Percentiles rank a stretch among this genome's conserved stretches.
Evolutionary conservation across 2,797 vertebrate species (phyloP).

Genomic region (Anabacerthia variegaticeps): DNA sequence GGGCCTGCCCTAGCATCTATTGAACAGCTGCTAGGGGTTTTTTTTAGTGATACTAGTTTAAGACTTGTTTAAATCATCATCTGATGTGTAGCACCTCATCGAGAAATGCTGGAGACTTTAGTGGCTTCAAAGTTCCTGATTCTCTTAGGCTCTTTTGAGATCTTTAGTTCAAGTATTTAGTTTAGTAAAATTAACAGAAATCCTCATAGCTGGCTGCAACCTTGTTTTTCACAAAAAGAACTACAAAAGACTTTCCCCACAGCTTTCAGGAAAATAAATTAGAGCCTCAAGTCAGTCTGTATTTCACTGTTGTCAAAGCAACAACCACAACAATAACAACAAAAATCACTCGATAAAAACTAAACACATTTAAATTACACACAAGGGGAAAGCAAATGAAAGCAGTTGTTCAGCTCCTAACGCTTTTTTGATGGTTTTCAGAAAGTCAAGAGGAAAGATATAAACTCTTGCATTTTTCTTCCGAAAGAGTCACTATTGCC

Average conservation of each 20-base stretch:
- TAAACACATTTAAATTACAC: neutral
- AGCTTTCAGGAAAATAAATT: neutral
- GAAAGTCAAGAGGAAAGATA: neutral
- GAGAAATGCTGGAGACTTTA: neutral
- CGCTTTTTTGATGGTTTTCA: neutral
- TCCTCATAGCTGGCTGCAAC: neutral
- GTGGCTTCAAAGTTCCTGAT: neutral
- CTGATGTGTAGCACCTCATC: neutral
- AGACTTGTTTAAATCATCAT: constrained; percentile 48
- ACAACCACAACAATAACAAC: neutral
- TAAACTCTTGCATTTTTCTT: neutral
- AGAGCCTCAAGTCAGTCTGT: neutral
- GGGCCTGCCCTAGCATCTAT: constrained; percentile 65
- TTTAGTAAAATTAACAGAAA: neutral
- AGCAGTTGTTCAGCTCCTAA: neutral
- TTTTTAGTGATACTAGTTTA: constrained; percentile 56
- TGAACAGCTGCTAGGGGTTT: constrained; percentile 65
- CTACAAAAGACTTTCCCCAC: neutral
- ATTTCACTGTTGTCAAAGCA: neutral
- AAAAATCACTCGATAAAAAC: neutral
- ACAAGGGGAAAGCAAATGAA: neutral
- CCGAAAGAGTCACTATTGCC: neutral
- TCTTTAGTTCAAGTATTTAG: neutral
- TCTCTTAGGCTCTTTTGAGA: neutral
- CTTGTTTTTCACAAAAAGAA: neutral